Percentiles rank a stretch among this genome's conserved stretches.
phyloP scores from a whole-genome alignment of 2,888 invertebrate species.

The Hemaris fuciformis region DNA sequence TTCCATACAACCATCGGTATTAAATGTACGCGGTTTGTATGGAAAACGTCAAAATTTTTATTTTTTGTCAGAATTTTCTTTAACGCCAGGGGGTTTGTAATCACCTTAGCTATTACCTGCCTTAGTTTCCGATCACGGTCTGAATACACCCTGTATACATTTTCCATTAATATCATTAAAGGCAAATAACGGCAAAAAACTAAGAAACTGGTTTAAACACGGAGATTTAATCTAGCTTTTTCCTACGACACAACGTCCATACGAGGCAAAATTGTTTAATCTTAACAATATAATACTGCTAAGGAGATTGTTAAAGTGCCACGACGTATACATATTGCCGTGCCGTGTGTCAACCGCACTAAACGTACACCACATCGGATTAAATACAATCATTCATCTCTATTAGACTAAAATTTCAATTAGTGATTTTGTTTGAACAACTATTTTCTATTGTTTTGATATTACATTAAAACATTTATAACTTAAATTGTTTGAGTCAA shows the following conservation, averaged over 20 bases:
- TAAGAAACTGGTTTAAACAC: constrained; percentile 9
- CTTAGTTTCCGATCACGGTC: too few species aligned
- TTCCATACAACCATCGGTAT: too few species aligned
- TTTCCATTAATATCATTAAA: constrained; percentile 8
- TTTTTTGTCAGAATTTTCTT: too few species aligned
- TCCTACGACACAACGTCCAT: constrained; percentile 25
- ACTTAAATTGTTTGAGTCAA: too few species aligned
- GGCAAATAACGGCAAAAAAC: constrained; percentile 8
- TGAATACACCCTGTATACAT: too few species aligned
- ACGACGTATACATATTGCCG: constrained; percentile 19
- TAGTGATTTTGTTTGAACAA: background rate
- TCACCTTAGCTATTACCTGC: too few species aligned
- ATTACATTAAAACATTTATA: background rate
- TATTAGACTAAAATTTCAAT: background rate
- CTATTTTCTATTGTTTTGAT: background rate
- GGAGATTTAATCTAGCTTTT: constrained; percentile 20
- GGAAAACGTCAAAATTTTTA: too few species aligned
- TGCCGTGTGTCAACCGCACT: background rate
- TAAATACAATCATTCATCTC: background rate
- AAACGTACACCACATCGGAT: background rate
- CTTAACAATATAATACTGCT: constrained; percentile 41
- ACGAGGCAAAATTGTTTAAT: constrained; percentile 42
- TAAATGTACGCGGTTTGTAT: too few species aligned
- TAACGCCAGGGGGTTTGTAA: too few species aligned
- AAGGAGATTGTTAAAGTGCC: constrained; percentile 64